phyloP scores from a whole-genome alignment of 2,113 vertebrate genomes.

The Craseonycteris thonglongyai region DNA sequence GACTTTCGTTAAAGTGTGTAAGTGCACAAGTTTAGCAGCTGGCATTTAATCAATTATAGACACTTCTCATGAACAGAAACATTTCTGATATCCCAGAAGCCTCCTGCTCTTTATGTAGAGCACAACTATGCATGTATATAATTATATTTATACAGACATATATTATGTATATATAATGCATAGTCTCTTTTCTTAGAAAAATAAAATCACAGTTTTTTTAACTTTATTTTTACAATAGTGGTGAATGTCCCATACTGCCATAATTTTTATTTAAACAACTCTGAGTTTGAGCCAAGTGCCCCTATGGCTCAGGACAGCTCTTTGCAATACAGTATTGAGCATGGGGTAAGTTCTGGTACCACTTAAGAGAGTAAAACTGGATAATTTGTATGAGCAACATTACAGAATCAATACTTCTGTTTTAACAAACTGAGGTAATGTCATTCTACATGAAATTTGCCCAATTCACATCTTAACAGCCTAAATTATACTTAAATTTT shows the following conservation, averaged over 20 bases:
- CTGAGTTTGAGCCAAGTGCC: not conserved
- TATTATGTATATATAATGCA: not conserved
- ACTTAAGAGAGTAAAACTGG: not conserved
- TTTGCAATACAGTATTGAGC: not conserved
- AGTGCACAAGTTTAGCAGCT: not conserved
- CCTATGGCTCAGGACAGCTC: not conserved
- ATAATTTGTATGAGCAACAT: not conserved
- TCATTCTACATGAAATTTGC: not conserved
- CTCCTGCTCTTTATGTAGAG: not conserved
- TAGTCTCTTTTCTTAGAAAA: not conserved
- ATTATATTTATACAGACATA: not conserved
- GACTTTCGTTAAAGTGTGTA: not conserved
- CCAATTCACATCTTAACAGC: not conserved
- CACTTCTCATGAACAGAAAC: not conserved
- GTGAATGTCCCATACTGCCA: not conserved
- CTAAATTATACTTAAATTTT: not conserved
- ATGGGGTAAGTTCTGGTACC: not conserved
- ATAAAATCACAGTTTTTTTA: not conserved
- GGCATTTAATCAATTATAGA: not conserved
- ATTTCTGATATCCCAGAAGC: not conserved
- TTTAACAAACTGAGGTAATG: not conserved
- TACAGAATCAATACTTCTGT: not conserved
- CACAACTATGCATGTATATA: not conserved
- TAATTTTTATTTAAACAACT: not conserved
- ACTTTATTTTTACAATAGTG: not conserved